Conservation (phyloP, 2,797 vertebrate species). For the Allobates femoralis region DNA sequence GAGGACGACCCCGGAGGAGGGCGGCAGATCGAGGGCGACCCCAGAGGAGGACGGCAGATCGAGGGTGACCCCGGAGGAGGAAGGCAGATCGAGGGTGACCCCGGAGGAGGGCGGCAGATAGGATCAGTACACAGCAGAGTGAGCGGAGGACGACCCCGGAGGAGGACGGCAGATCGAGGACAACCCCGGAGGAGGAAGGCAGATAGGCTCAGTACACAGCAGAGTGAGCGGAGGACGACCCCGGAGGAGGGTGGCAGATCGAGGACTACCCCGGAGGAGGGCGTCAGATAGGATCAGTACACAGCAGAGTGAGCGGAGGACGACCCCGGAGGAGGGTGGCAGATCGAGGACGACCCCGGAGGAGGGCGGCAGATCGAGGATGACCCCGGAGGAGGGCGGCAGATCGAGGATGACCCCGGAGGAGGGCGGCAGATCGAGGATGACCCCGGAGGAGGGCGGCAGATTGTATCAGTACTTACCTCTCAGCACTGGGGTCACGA, state of each 20-base stretch:
- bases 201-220: no score
- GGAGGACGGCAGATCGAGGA: not conserved
- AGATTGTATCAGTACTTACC: constrained; percentile 74
- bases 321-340: not conserved
- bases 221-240: not conserved
- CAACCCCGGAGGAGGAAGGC: not conserved
- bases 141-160: no score
- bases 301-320: not conserved
- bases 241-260: not conserved
- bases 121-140: no score
- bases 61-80: not conserved
- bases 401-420: no score
- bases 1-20: not conserved
- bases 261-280: not conserved
- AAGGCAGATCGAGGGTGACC: not conserved
- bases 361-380: not conserved
- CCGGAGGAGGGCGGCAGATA: not conserved
- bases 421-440: not conserved
- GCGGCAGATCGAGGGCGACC: not conserved
- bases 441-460: not conserved
- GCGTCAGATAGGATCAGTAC: no score
- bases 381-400: not conserved
- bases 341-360: no score
- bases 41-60: not conserved
- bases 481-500: constrained; percentile 93